Evolutionary conservation across 2,113 vertebrate genomes (phyloP).

Genomic region (Psammodynastes pulverulentus): DNA sequence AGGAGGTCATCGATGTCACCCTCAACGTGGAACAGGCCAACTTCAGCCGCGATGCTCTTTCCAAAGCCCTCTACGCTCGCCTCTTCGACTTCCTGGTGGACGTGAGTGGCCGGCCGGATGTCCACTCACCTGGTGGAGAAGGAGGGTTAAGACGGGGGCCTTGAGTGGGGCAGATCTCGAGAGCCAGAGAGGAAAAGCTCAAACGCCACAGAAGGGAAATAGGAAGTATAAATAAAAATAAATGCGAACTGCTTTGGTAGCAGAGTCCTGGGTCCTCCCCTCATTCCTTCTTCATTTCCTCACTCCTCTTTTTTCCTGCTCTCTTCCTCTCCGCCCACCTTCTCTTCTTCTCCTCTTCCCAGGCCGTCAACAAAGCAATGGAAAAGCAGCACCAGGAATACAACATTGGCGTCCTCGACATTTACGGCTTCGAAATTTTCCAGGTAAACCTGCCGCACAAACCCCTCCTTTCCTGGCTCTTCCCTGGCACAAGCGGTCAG

Average conservation of each 20-base stretch:
- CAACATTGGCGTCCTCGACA: constrained; percentile 79
- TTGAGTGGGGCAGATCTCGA: background rate
- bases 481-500: background rate
- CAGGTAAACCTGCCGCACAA: constrained; percentile 62
- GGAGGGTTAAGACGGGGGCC: background rate
- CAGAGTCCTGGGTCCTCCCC: no score
- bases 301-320: background rate
- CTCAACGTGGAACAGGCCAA: constrained; percentile 78
- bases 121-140: no score
- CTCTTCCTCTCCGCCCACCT: background rate
- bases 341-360: background rate
- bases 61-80: constrained; percentile 77
- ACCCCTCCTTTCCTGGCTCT: background rate
- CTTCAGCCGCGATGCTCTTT: constrained; percentile 77
- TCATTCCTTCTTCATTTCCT: no score
- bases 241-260: background rate
- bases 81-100: constrained; percentile 81
- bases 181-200: background rate
- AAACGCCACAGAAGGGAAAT: background rate
- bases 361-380: constrained; percentile 80
- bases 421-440: constrained; percentile 84
- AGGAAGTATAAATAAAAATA: background rate
- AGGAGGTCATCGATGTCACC: constrained; percentile 76
- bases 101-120: constrained; percentile 52
- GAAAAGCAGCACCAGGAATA: constrained; percentile 77